Base-by-base conservation (phyloP, 1,140 invertebrate species). In the Pachyrhynchus sulphureomaculatus region DNA sequence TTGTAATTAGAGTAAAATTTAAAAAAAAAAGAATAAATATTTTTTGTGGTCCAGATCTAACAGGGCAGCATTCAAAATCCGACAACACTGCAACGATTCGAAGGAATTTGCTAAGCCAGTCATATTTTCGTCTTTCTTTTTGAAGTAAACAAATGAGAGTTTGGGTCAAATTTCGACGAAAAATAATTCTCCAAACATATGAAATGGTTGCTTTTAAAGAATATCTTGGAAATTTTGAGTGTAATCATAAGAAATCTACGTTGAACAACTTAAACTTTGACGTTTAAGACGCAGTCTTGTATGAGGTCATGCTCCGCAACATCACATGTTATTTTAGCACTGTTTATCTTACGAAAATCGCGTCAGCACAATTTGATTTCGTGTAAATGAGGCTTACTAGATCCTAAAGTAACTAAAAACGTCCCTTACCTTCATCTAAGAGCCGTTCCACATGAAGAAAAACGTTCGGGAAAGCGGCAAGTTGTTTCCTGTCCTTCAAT, bases 401-500 rank as follows among this genome's bases (percentile, higher is more conserved):
- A 56, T 33, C 15, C 21, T 12, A 41, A 41, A 41, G 12, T 13
- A 17, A 15, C 17, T 4, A 42, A 52, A 57, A 47, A 56, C 20
- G 33, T 49, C n/a, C 13, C 88, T 87, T 88, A 99, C 97, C 97
- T 91, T 99, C 96, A 78, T 99, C 98, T 75, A 99, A 86, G 71
- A 99, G 89, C 78, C 97, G 87, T 83, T 99, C 97, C 74, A 98
- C 88, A 83, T 99, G 98, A 81, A 96, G 88, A 84, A 99, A 99
- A 78, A 99, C 93, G 86, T 97, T 98, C 66, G 98, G 96, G 83
- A 99, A 98, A 76, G 96, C 96, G 73, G 94, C 93, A 74, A 99
- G 86, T 85, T 99, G 96, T 85, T 99, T 99, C 84, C 97, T 96
- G 86, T 99, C 98, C 87, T 99, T 99, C 75, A 99, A 87, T 82